A percentile compares a stretch with the other conserved stretches of the same genome.
Conservation (phyloP, 2,113 vertebrate genomes). For the Raja brachyura region DNA sequence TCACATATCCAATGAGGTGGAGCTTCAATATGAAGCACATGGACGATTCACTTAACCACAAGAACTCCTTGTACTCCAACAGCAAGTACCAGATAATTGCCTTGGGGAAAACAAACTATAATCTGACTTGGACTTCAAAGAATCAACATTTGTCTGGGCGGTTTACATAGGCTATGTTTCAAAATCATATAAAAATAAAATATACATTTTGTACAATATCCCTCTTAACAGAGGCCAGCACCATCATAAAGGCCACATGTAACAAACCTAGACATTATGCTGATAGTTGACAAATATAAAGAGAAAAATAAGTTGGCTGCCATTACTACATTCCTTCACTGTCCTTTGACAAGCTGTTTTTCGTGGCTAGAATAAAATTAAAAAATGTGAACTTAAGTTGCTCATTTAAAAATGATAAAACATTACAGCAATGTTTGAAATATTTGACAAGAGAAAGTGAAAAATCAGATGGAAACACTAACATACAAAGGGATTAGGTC, state of each 20-base stretch:
- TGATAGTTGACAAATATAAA: background rate
- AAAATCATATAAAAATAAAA: constrained; percentile 31
- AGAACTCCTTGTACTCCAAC: constrained; percentile 4
- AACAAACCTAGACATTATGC: constrained; percentile 3
- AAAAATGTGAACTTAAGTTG: background rate
- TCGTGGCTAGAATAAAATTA: background rate
- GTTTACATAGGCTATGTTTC: constrained; percentile 30
- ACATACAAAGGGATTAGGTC: background rate
- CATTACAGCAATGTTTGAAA: background rate
- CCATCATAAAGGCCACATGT: background rate
- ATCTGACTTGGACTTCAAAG: constrained; percentile 29
- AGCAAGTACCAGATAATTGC: constrained; percentile 20
- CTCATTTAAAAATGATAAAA: constrained; percentile 4
- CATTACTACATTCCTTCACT: background rate
- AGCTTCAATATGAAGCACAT: background rate
- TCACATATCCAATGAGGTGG: background rate
- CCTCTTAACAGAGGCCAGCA: constrained; percentile 25
- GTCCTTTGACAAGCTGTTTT: background rate
- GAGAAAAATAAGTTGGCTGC: constrained; percentile 7
- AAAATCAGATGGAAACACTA: background rate
- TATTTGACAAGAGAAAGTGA: background rate
- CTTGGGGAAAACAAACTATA: background rate
- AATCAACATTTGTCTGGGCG: constrained; percentile 20
- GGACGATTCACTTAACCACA: constrained; percentile 10
- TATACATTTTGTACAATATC: background rate